These are phyloP conservation scores for Drosophila neotestacea DNA, from an alignment of 2,888 invertebrate species.

Conservation along the genomic window DNA sequence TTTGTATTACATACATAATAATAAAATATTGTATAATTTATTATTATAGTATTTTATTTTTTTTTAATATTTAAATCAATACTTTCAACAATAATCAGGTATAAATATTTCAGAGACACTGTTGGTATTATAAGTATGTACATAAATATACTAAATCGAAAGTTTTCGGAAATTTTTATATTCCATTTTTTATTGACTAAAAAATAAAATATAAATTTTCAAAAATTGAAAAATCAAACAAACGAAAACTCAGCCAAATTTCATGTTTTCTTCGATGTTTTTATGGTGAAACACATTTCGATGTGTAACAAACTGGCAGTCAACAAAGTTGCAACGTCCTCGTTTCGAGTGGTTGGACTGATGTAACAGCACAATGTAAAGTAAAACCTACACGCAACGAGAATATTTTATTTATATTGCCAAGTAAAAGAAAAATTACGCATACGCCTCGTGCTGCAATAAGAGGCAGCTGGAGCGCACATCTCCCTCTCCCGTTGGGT, in stretches of 20 bases:
- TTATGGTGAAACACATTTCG: constrained; percentile 20
- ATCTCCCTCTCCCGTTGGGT: neutral
- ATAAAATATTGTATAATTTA: too few species aligned
- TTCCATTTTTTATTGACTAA: too few species aligned
- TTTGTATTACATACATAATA: too few species aligned
- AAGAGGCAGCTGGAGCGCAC: constrained; percentile 33
- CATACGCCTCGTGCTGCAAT: constrained; percentile 66
- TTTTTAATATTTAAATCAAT: too few species aligned
- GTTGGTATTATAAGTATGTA: too few species aligned
- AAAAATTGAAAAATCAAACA: neutral
- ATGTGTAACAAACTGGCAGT: constrained; percentile 27
- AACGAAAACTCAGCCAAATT: neutral
- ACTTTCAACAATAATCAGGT: too few species aligned
- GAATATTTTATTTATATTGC: constrained; percentile 45
- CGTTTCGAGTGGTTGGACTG: constrained; percentile 1
- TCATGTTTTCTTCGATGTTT: neutral
- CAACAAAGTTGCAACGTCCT: constrained; percentile 35
- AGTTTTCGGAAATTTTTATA: too few species aligned
- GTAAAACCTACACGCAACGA: constrained; percentile 33
- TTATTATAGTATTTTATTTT: too few species aligned
- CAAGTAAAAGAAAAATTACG: constrained; percentile 48
- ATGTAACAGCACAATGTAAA: constrained; percentile 19
- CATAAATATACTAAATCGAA: too few species aligned
- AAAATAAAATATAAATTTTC: too few species aligned
- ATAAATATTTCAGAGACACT: too few species aligned